Evolutionary conservation across 1,140 invertebrate genomes (phyloP).

Genomic region (Hycleus phaleratus): DNA sequence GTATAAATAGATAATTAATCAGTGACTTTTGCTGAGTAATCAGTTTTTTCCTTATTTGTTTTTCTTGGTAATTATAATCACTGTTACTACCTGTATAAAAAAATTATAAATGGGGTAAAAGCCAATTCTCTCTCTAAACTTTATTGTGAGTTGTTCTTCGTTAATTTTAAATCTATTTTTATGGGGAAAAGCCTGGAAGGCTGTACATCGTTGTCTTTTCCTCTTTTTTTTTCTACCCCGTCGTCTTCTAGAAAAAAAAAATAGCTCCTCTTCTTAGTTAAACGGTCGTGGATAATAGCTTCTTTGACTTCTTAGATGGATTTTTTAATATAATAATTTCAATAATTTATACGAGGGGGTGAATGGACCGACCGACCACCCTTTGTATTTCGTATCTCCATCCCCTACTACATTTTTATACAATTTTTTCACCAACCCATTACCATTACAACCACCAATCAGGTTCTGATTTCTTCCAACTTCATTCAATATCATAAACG

Average conservation of each 20-base stretch:
- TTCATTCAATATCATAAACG: too few species aligned
- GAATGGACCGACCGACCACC: slow-evolving; percentile 11
- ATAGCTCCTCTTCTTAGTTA: slow-evolving; percentile 21
- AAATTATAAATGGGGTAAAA: too few species aligned
- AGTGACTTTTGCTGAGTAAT: too few species aligned
- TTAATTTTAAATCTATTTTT: slow-evolving; percentile 31
- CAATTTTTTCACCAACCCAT: too few species aligned
- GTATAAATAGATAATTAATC: too few species aligned
- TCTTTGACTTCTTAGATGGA: slow-evolving; percentile 56
- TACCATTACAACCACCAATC: too few species aligned
- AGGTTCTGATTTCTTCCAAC: too few species aligned
- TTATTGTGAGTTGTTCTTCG: slow-evolving; percentile 12
- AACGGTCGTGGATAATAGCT: slow-evolving; percentile 41
- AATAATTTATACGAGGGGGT: slow-evolving; percentile 51
- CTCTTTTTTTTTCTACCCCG: too few species aligned
- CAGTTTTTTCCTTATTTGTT: too few species aligned
- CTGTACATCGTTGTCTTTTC: neutral
- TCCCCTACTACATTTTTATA: too few species aligned
- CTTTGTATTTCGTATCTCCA: slow-evolving; percentile 13
- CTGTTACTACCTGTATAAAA: too few species aligned
- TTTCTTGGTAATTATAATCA: too few species aligned
- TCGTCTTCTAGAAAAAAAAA: slow-evolving; percentile 5
- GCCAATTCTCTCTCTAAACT: neutral
- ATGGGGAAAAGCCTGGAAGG: slow-evolving; percentile 24
- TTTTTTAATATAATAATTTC: slow-evolving; percentile 62